Evolutionary conservation across 1,140 invertebrate species (phyloP).

Genomic region (Pollicipes pollicipes): DNA sequence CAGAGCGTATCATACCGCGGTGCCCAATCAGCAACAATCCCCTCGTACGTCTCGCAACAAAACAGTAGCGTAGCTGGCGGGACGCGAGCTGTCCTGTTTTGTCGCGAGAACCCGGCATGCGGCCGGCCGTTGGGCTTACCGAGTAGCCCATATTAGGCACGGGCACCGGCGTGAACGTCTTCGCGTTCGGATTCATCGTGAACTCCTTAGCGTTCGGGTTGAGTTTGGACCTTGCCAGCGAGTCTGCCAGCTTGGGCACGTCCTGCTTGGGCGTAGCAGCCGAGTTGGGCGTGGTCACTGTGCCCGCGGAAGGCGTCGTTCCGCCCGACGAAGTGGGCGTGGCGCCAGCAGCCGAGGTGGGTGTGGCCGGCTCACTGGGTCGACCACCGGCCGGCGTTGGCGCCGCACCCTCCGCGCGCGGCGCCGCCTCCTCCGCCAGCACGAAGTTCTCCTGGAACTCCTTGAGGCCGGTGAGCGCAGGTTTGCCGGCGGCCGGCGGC

Average conservation of each 20-base stretch:
- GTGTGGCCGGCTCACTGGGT: neutral
- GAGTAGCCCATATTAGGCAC: neutral
- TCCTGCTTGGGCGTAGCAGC: constrained; percentile 13
- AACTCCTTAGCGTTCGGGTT: constrained; percentile 81
- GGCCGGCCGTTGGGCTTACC: too few species aligned
- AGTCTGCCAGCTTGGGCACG: constrained; percentile 37
- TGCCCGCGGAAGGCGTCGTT: too few species aligned
- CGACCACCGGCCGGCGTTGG: too few species aligned
- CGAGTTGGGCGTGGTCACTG: too few species aligned
- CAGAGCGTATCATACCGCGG: neutral
- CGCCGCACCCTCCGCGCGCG: too few species aligned
- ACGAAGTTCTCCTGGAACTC: neutral
- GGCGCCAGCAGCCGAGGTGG: neutral
- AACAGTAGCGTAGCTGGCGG: too few species aligned
- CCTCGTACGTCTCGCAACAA: neutral
- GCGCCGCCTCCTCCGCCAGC: neutral
- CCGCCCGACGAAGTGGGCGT: too few species aligned
- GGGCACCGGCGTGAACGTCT: constrained; percentile 51
- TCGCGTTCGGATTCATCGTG: constrained; percentile 58
- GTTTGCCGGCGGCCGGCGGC: neutral
- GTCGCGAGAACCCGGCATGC: too few species aligned
- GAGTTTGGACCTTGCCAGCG: constrained; percentile 50
- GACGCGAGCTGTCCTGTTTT: too few species aligned
- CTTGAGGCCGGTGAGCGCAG: neutral
- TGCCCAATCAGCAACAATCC: neutral